Conservation (phyloP, 1,140 invertebrate genomes). For the Mamestra configurata region DNA sequence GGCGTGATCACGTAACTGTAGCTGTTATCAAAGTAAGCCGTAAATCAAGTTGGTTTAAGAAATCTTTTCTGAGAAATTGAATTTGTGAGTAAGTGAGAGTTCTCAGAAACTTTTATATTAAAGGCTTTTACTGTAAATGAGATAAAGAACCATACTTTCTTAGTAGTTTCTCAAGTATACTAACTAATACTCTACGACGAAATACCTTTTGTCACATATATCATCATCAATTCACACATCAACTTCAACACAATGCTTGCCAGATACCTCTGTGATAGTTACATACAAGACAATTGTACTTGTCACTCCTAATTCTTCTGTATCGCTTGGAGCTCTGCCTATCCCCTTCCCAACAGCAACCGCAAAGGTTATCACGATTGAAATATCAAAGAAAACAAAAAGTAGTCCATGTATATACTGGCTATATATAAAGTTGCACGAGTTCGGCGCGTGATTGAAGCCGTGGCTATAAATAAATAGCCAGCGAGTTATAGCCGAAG, state of each 20-base stretch:
- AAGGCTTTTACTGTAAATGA: neutral
- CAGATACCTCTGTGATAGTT: neutral
- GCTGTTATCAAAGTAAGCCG: neutral
- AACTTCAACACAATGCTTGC: neutral
- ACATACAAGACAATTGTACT: neutral
- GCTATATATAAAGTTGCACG: constrained; percentile 48
- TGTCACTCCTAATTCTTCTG: neutral
- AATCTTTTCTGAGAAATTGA: neutral
- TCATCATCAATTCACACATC: neutral
- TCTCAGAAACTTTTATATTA: neutral
- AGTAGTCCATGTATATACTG: neutral
- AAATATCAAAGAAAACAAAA: constrained; percentile 32
- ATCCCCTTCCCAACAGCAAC: neutral
- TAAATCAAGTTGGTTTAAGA: neutral
- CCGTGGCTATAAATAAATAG: constrained; percentile 64
- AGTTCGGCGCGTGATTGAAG: constrained; percentile 55
- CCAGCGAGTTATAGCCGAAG: constrained; percentile 62
- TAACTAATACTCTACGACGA: neutral
- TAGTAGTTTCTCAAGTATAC: no score
- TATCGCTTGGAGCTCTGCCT: neutral
- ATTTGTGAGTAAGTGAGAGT: neutral
- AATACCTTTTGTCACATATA: neutral
- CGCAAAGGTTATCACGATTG: constrained; percentile 5
- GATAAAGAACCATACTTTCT: no score
- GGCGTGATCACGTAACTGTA: neutral